Conservation (phyloP, 2,113 vertebrate genomes). For the Ctenomys sociabilis region DNA sequence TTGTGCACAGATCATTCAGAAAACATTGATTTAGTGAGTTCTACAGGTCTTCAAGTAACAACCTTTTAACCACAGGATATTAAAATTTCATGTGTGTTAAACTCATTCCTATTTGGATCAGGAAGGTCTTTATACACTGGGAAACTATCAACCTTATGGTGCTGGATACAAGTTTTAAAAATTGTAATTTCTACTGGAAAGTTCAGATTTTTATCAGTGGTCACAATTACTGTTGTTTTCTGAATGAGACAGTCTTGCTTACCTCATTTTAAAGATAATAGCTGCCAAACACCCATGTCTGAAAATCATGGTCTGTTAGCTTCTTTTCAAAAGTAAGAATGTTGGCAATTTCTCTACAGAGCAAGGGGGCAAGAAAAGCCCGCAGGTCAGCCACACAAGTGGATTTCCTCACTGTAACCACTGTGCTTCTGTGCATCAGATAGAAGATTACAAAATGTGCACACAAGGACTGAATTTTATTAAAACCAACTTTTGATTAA, state of each 20-base stretch:
- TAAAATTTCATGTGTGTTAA: slow-evolving; percentile 30
- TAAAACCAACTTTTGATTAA: slow-evolving; percentile 2
- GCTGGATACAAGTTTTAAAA: background rate
- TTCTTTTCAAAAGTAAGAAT: background rate
- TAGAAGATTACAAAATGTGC: background rate
- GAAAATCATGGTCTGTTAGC: background rate
- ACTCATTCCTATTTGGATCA: background rate
- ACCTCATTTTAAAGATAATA: slow-evolving; percentile 17
- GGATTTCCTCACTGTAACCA: fast-evolving
- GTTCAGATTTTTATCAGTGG: slow-evolving; percentile 34
- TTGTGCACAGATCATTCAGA: background rate
- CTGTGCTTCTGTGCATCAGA: background rate
- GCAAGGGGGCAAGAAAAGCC: background rate
- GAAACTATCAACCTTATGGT: slow-evolving; percentile 21
- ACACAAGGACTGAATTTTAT: background rate
- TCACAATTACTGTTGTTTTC: slow-evolving; percentile 46
- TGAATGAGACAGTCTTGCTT: background rate
- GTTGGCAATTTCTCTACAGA: background rate
- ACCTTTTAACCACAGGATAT: slow-evolving; percentile 30
- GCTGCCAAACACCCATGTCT: background rate
- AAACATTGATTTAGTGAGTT: slow-evolving; percentile 34
- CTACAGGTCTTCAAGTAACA: background rate
- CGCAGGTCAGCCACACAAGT: background rate
- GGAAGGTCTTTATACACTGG: slow-evolving; percentile 24
- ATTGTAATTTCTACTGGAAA: slow-evolving; percentile 35